Base-by-base conservation (phyloP, 2,888 invertebrate genomes). In the Arctia plantaginis region DNA sequence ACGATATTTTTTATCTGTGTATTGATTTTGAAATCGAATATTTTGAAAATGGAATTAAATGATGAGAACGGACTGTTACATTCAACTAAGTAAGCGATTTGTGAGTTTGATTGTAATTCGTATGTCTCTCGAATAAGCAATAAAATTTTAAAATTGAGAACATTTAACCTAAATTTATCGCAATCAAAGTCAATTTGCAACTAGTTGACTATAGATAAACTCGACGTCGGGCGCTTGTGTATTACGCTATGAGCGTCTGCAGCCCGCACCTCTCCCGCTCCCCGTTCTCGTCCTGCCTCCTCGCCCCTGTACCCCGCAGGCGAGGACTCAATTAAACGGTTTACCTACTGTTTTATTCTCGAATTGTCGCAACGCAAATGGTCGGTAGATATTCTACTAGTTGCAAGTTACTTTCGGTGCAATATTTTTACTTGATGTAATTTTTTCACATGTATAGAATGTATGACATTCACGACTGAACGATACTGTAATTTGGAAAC, bases 1-100 rank as follows among this genome's bases (percentile, higher is more conserved):
- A 76, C 77, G 76, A 80, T 84, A 76, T 80, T 84, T n/a, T 79
- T 77, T 79, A 83, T 66, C 64, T 81, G 73, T 73, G 71, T 72
- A 76, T 72, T 78, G 83, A 81, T 83, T 79, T 83, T 77, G 35
- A 51, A 18, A 55, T 47, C 59, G 44, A n/a, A 66, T 80, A 75
- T 77, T 82, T 80, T 77, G 71, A 75, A 72, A 69, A 75, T 51
- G 73, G 77, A 84, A 84, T 75, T 76, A 68, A 71, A 79, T 66
- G 69, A 77, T 80, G 78, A 74, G 78, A 55, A 76, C 78, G 76
- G 79, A 74, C 55, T 74, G 41, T 66, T 55, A 66, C 20, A 44
- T 69, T 73, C 33, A 65, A 69, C 47, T 35, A 51, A 20, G 44
- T 64, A 51, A 66, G 39, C 12, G 10, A 47, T 67, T 68, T 59